phyloP scores from a whole-genome alignment of 92 coral and sea anemone genomes.

The Actinernus sp. region DNA sequence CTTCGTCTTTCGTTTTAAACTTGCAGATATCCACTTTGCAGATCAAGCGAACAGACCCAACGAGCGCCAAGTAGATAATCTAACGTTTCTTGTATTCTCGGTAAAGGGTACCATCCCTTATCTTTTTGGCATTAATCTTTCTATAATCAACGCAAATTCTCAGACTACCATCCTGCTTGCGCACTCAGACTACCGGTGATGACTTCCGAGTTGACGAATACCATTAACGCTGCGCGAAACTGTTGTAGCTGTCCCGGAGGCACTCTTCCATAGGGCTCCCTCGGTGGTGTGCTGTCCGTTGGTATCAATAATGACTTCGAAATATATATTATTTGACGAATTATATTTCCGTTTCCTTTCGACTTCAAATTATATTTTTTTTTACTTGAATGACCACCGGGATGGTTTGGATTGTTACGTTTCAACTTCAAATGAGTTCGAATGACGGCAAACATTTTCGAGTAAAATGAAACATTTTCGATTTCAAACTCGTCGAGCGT shows the following conservation, averaged over 20 bases:
- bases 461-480: too few relatives aligned
- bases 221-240: conserved; percentile 33
- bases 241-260: conserved; percentile 51
- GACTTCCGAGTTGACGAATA: conserved; percentile 18
- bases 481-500: too few relatives aligned
- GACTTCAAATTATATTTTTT: too few relatives aligned
- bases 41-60: conserved; percentile 57
- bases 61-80: conserved; percentile 46
- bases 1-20: conserved; percentile 27
- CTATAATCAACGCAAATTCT: conserved; percentile 41
- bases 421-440: too few relatives aligned
- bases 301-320: too few relatives aligned
- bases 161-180: conserved; percentile 15
- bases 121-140: conserved; percentile 49
- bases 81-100: conserved; percentile 61
- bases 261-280: conserved; percentile 33
- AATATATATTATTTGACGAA: too few relatives aligned
- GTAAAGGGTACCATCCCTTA: conserved; percentile 59
- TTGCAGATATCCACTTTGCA: conserved; percentile 71
- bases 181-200: conserved; percentile 26
- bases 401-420: too few relatives aligned
- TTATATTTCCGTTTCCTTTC: too few relatives aligned
- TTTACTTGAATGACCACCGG: too few relatives aligned
- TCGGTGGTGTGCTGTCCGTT: conserved; percentile 24
- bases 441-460: too few relatives aligned